Percentiles rank a stretch among this genome's conserved stretches.
Conservation (phyloP, 1,140 invertebrate species). For the Wasmannia auropunctata region DNA sequence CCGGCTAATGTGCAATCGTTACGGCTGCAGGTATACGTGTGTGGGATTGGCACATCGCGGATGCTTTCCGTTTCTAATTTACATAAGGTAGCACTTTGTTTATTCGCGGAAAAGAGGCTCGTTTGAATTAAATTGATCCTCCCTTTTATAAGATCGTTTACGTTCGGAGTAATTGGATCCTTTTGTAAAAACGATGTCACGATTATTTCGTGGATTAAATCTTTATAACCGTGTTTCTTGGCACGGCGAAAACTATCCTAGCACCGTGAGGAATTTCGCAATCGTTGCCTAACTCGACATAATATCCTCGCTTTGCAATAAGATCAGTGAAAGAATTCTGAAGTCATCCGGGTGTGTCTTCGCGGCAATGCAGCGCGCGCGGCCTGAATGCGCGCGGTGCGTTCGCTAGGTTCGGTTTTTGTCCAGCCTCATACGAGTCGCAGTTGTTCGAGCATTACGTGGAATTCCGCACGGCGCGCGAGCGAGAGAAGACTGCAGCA, state of each 20-base stretch:
- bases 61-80: conserved; percentile 45
- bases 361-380: background rate
- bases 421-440: conserved; percentile 24
- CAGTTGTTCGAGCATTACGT: conserved; percentile 39
- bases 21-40: conserved; percentile 37
- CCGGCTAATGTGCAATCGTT: conserved; percentile 39
- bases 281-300: conserved; percentile 45
- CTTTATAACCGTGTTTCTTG: background rate
- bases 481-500: conserved; percentile 48
- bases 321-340: conserved; percentile 49
- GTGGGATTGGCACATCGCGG: background rate
- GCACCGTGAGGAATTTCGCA: conserved; percentile 13
- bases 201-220: background rate
- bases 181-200: background rate
- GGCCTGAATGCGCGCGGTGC: conserved; percentile 5
- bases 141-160: no score
- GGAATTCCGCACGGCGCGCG: conserved; percentile 48
- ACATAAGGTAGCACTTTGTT: background rate
- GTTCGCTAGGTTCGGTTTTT: conserved; percentile 58
- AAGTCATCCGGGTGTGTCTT: conserved; percentile 57
- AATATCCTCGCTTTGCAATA: conserved; percentile 39
- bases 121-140: background rate
- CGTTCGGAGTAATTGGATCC: background rate
- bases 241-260: conserved; percentile 2
- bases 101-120: background rate